Percentiles rank a stretch among this genome's conserved stretches.
These are phyloP conservation scores for Pyrrhopygopsis socrates DNA, from an alignment of 2,888 invertebrate species.

Conservation along the genomic window DNA sequence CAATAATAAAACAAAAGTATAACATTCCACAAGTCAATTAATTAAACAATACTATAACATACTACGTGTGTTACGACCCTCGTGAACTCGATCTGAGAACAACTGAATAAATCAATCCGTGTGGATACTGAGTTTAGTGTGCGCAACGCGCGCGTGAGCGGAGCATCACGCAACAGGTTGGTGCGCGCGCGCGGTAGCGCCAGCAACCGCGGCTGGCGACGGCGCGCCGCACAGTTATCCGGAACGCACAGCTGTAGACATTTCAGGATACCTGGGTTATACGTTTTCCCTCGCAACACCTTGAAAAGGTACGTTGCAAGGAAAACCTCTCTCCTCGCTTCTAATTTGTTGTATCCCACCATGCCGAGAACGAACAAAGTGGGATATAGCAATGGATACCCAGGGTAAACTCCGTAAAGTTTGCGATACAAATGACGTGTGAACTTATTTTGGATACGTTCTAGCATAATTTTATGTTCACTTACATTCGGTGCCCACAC, in stretches of 20 bases:
- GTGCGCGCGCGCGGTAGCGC: constrained; percentile 5
- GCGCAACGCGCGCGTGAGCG: not conserved
- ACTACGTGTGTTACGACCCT: not conserved
- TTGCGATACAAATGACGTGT: no score
- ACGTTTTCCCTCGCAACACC: not conserved
- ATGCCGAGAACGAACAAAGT: not conserved
- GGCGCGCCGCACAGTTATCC: not conserved
- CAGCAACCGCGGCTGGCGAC: not conserved
- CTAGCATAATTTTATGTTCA: no score
- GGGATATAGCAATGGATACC: not conserved
- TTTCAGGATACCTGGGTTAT: not conserved
- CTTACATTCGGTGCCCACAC: no score
- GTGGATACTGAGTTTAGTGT: not conserved
- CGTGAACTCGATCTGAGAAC: not conserved
- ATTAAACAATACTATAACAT: no score
- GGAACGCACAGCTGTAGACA: not conserved
- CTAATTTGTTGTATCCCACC: not conserved
- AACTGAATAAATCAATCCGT: not conserved
- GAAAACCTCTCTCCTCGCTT: not conserved
- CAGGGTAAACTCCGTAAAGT: no score
- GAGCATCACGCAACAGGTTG: constrained; percentile 10
- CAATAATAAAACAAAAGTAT: not conserved
- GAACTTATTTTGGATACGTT: no score
- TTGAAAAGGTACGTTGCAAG: constrained; percentile 10
- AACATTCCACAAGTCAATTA: no score